These are phyloP conservation scores for Bryconaethiops microstoma DNA, from an alignment of 2,797 vertebrate genomes.

Conservation along the genomic window DNA sequence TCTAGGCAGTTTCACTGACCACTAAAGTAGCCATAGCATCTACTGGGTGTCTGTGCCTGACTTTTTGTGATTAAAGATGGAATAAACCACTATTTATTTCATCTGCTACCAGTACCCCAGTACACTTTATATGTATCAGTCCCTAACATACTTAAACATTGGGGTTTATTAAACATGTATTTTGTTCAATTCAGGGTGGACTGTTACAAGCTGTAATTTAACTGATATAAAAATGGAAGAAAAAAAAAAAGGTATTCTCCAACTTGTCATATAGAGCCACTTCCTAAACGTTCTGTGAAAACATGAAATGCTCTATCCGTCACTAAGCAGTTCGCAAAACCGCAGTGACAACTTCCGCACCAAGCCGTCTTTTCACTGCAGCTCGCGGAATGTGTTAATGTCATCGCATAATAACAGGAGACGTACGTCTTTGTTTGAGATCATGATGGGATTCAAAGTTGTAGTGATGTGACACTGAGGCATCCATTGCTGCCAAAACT, in stretches of 20 bases:
- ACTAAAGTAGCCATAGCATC: not conserved
- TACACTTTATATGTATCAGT: not conserved
- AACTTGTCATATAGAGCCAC: not conserved
- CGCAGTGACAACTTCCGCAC: not conserved
- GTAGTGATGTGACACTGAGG: not conserved
- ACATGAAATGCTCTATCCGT: not conserved
- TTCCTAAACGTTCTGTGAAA: constrained; percentile 2
- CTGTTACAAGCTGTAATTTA: not conserved
- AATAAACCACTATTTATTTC: constrained; percentile 36
- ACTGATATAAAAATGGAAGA: not conserved
- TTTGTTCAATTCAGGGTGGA: not conserved
- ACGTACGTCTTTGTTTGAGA: not conserved
- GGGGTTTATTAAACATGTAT: not conserved
- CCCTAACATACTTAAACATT: not conserved
- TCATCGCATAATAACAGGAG: not conserved
- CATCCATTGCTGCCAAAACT: not conserved
- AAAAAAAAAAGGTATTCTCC: not conserved
- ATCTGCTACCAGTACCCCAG: not conserved
- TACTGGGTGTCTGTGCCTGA: not conserved
- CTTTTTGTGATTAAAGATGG: not conserved
- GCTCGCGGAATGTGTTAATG: not conserved
- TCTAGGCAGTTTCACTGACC: not conserved
- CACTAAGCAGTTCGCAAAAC: not conserved
- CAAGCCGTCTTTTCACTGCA: not conserved
- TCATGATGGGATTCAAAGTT: not conserved